A percentile compares a stretch with the other conserved stretches of the same genome.
Evolutionary conservation across 2,888 invertebrate genomes (phyloP).

Genomic region (Luperina nickerlii): DNA sequence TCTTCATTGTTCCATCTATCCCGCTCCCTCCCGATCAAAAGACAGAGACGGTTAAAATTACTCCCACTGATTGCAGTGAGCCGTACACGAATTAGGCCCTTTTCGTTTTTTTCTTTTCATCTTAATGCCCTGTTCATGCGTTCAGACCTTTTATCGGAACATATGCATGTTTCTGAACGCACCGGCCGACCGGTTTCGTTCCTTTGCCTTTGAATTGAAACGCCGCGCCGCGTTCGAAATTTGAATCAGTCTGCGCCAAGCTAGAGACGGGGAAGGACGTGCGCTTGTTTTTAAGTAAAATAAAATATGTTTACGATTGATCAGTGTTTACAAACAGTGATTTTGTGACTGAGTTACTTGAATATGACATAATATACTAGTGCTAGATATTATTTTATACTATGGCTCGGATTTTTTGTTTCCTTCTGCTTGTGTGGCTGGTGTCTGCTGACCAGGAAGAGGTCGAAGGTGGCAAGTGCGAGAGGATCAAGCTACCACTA

Average conservation of each 20-base stretch:
- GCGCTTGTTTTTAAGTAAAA: conserved; percentile 51
- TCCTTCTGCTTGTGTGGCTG: conserved; percentile 80
- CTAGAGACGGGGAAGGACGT: conserved; percentile 71
- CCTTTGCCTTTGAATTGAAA: conserved; percentile 85
- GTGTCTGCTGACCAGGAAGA: conserved; percentile 86
- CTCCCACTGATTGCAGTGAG: conserved; percentile 88
- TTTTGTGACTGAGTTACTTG: conserved; percentile 78
- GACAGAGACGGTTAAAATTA: conserved; percentile 83
- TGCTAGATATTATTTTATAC: conserved; percentile 72
- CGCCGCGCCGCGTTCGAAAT: conserved; percentile 76
- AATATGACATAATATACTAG: conserved; percentile 80
- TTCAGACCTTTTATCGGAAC: conserved; percentile 88
- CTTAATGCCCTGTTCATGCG: conserved; percentile 89
- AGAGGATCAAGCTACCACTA: conserved; percentile 94
- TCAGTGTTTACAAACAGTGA: conserved; percentile 78
- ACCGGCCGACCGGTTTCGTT: conserved; percentile 87
- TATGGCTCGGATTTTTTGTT: conserved; percentile 85
- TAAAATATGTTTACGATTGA: conserved; percentile 82
- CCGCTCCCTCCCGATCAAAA: conserved; percentile 66
- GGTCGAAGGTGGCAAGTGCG: conserved; percentile 92
- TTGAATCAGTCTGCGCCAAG: conserved; percentile 83
- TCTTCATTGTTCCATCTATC: conserved; percentile 80
- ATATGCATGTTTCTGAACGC: conserved; percentile 86
- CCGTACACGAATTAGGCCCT: conserved; percentile 89
- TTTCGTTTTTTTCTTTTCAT: conserved; percentile 82